Conservation (phyloP, 2,113 vertebrate genomes). For the Sarotherodon lohbergeri region DNA sequence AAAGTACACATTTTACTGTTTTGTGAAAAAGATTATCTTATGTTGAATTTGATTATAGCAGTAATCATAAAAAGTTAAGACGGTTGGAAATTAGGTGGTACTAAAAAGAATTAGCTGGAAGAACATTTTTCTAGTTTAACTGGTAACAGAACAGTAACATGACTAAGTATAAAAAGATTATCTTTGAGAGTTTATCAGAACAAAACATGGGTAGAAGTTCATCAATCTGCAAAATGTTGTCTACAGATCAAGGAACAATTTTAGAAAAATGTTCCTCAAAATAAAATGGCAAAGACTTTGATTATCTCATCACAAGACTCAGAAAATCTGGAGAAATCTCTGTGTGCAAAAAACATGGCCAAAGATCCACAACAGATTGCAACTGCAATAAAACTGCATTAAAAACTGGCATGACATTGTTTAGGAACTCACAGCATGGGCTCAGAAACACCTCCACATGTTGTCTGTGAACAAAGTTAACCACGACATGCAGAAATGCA, state of each 20-base stretch:
- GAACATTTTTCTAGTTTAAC: not conserved
- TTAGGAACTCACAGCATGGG: not conserved
- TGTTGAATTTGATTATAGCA: not conserved
- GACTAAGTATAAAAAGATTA: not conserved
- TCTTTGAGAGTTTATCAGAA: not conserved
- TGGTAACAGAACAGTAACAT: not conserved
- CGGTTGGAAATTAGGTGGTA: not conserved
- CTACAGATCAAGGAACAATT: not conserved
- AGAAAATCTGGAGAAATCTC: not conserved
- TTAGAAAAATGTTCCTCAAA: not conserved
- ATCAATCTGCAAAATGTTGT: not conserved
- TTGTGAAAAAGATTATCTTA: not conserved
- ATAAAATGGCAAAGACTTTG: not conserved
- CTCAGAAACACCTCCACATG: not conserved
- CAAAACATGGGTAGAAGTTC: not conserved
- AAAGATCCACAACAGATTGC: not conserved
- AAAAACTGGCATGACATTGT: accelerated
- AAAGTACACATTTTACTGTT: not conserved
- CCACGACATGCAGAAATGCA: not conserved
- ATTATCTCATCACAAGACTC: not conserved
- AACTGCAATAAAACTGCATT: not conserved
- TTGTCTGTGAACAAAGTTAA: not conserved
- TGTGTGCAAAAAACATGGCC: not conserved
- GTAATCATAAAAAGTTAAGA: not conserved
- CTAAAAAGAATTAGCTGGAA: not conserved